Evolutionary conservation across 2,888 invertebrate genomes (phyloP), one percentile per base, ranked within the genome.

Genomic region (Limenitis arthemis): DNA sequence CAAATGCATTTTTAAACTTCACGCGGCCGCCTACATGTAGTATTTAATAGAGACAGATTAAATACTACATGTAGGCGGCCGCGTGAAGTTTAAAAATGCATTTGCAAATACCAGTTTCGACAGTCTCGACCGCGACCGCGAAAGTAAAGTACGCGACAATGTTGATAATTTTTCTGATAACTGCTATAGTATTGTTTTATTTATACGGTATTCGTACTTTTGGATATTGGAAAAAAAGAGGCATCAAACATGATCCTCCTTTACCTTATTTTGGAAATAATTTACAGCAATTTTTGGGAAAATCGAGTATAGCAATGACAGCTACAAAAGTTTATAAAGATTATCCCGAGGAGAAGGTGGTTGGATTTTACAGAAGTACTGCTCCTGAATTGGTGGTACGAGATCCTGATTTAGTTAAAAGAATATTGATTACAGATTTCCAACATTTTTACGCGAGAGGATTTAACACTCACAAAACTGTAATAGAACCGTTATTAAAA

Each of bases 331-430:
- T 51, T 1, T 84, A 84, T 55, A 70, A 64, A 12, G 78, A 73
- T 56, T 83, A 73, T 56, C 81, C 81, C 1, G 59, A 77, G 0
- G 82, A 84, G 60, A 80, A 72, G 65, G 76, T 81, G 0, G 81
- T 81, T 0, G 84, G 84, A 1, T 79, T 73, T 53, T 84, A 60
- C 51, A 72, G 77, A 66, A 75, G 75, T 0, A 70, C 69, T 0
- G 31, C 32, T 2, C 80, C 83, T 1, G 79, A 79, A 63, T 60
- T 85, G 29, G 65, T 85, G 0, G 70, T 85, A 34, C 72, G 83
- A 58, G 84, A 85, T 55, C 81, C 77, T 8, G 77, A 76, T 56
- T 67, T 85, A 31, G 69, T 73, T 1, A 85, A 82, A 64, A 64
- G 78, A 49, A 68, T 85, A 50, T 67, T 85, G 5, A 61, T 71